Base-by-base conservation (phyloP, 1,140 invertebrate species). In the Drosophila parvula region DNA sequence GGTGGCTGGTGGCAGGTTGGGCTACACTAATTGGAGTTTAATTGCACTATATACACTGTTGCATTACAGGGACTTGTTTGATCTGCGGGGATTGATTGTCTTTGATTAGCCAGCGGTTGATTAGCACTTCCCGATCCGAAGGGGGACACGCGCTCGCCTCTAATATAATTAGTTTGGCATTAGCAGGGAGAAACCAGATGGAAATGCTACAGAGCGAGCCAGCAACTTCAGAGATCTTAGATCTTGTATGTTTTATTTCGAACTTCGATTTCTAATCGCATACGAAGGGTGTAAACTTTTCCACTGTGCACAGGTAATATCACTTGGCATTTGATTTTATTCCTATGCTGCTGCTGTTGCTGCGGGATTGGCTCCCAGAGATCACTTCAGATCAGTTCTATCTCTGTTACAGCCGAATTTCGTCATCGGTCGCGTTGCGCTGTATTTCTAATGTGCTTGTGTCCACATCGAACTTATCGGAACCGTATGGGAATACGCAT, bases 111-210 rank as follows among this genome's bases (percentile, higher is more conserved):
- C n/a, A 38, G 50, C 47, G 47, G 36, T 82, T 67, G 48, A 86
- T 86, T 86, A 86, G 71, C 84, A 79, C 79, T 51, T 47, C n/a
- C 36, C 50, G 34, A 56, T 48, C 36, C 40, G 10, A 56, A 55
- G 44, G 32, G 34, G 51, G 79, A 86, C 82, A 88, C 82, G 83
- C 83, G 83, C 83, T 88, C 55, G 43, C 48, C 48, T 60, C 78
- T 86, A 82, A 79, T 88, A 79, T 79, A 83, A 86, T 86, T 86
- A 89, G 78, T 79, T 67, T 67, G 64, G 27, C 67, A 81, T 86
- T 60, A 88, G 81, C 63, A 68, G 48, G 32, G 32, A 60, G 53
- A 67, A 36, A 59, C 53, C 38, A 58, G 50, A 43, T 67, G 57
- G 70, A 44, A 67, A 65, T 67, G 34, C 43, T n/a, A 32, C 14